Evolutionary conservation across 2,888 invertebrate species (phyloP).

Genomic region (Gymnocheta viridis): DNA sequence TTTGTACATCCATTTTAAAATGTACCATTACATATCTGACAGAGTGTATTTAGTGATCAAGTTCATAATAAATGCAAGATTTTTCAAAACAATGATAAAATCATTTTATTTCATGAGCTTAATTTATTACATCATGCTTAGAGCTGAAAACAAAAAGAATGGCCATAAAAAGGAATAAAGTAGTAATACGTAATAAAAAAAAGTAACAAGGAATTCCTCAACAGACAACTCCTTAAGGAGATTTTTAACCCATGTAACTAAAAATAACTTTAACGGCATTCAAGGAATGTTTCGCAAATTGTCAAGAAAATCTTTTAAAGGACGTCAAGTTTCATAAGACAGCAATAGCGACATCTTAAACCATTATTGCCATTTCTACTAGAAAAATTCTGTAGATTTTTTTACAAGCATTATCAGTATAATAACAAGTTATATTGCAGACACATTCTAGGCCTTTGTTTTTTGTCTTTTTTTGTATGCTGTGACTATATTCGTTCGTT

Average conservation of each 20-base stretch:
- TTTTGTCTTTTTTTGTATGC: neutral
- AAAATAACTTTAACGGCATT: slow-evolving; percentile 68
- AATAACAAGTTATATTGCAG: slow-evolving; percentile 43
- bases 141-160: neutral
- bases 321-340: slow-evolving; percentile 59
- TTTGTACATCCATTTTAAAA: slow-evolving; percentile 12
- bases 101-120: neutral
- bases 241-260: slow-evolving; percentile 39
- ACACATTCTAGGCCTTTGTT: slow-evolving; percentile 20
- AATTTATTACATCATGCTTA: slow-evolving; percentile 64
- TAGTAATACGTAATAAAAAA: neutral
- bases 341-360: slow-evolving; percentile 20
- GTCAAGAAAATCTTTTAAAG: slow-evolving; percentile 44
- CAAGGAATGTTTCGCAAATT: slow-evolving; percentile 55
- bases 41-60: slow-evolving; percentile 45
- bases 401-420: slow-evolving; percentile 26
- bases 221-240: slow-evolving; percentile 30
- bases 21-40: slow-evolving; percentile 1
- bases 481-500: slow-evolving; percentile 15
- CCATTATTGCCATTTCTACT: neutral
- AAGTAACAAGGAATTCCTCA: slow-evolving; percentile 47
- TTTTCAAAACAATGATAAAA: slow-evolving; percentile 35
- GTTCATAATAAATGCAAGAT: slow-evolving; percentile 51
- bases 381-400: neutral
- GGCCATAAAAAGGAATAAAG: neutral